Conservation (phyloP, 2,797 vertebrate species). For the Alauda arvensis region DNA sequence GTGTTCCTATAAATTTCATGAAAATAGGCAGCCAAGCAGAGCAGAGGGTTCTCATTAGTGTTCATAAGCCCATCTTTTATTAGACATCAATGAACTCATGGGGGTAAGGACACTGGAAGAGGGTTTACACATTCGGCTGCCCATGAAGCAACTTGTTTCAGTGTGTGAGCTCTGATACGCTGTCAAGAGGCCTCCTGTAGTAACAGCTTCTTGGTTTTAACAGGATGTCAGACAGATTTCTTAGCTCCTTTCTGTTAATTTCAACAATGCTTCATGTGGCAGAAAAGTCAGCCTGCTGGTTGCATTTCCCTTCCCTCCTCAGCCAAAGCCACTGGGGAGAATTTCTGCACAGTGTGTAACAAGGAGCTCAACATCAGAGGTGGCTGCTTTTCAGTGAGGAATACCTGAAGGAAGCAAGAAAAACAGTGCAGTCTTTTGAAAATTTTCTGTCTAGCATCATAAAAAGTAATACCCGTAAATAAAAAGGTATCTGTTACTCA, state of each 20-base stretch:
- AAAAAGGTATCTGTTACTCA: background rate
- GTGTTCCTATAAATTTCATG: slow-evolving; percentile 22
- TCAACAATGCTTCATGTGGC: slow-evolving; percentile 11
- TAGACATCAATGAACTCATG: slow-evolving; percentile 39
- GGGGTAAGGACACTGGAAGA: slow-evolving; percentile 24
- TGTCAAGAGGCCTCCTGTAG: slow-evolving; percentile 51
- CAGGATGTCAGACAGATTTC: slow-evolving; percentile 45
- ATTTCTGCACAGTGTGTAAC: background rate
- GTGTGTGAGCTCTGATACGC: slow-evolving; percentile 34
- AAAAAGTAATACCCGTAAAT: background rate
- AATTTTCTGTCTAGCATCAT: background rate
- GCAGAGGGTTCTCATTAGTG: slow-evolving; percentile 43
- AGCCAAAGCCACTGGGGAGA: background rate
- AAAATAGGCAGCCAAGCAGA: slow-evolving; percentile 38
- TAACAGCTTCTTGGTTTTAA: slow-evolving; percentile 52
- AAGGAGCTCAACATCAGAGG: background rate
- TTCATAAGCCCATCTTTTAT: slow-evolving; percentile 42
- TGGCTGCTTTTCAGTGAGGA: background rate
- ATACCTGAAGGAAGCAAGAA: background rate
- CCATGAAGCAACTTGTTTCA: slow-evolving; percentile 58
- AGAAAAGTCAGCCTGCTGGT: slow-evolving; percentile 30
- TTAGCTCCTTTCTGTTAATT: slow-evolving; percentile 46
- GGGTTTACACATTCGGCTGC: slow-evolving; percentile 21
- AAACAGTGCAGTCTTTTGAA: background rate
- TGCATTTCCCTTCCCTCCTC: slow-evolving; percentile 17